Evolutionary conservation across 2,888 invertebrate genomes (phyloP).

Genomic region (Drosophila anomalipes): DNA sequence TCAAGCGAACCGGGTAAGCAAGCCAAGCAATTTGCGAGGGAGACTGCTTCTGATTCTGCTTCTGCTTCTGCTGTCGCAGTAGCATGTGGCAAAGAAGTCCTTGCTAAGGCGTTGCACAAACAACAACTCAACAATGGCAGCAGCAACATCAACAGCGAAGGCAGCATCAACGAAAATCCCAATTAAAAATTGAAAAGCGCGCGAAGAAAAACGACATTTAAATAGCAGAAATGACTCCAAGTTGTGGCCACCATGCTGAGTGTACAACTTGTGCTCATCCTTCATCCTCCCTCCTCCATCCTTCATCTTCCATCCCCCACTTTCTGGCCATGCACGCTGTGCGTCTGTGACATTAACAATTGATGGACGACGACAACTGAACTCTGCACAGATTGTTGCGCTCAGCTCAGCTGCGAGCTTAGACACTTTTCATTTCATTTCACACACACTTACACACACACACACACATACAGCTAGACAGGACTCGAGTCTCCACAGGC

Average conservation of each 20-base stretch:
- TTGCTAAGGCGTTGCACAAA: slow-evolving; percentile 62
- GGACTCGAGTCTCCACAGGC: slow-evolving; percentile 28
- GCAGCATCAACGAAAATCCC: slow-evolving; percentile 64
- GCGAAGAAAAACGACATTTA: slow-evolving; percentile 73
- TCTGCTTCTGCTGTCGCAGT: slow-evolving; percentile 6
- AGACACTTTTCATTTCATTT: slow-evolving; percentile 60
- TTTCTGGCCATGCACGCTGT: slow-evolving; percentile 44
- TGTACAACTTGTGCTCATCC: slow-evolving; percentile 43
- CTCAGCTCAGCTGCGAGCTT: slow-evolving; percentile 66
- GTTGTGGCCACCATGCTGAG: slow-evolving; percentile 59
- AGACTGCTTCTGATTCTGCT: slow-evolving; percentile 7
- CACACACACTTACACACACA: slow-evolving; percentile 33
- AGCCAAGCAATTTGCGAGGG: slow-evolving; percentile 37
- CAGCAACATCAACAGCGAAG: slow-evolving; percentile 10
- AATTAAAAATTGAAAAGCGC: slow-evolving; percentile 80
- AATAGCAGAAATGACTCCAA: slow-evolving; percentile 55
- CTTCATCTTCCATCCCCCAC: not conserved
- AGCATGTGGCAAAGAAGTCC: slow-evolving; percentile 9
- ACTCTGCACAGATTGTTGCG: slow-evolving; percentile 63
- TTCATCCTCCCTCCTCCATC: slow-evolving; percentile 8
- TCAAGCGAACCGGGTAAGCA: slow-evolving; percentile 49
- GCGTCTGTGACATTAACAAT: slow-evolving; percentile 77
- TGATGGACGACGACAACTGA: slow-evolving; percentile 64
- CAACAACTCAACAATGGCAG: slow-evolving; percentile 23
- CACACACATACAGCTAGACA: not conserved